phyloP scores from a whole-genome alignment of 2,888 invertebrate species.

The Pammene aurita region DNA sequence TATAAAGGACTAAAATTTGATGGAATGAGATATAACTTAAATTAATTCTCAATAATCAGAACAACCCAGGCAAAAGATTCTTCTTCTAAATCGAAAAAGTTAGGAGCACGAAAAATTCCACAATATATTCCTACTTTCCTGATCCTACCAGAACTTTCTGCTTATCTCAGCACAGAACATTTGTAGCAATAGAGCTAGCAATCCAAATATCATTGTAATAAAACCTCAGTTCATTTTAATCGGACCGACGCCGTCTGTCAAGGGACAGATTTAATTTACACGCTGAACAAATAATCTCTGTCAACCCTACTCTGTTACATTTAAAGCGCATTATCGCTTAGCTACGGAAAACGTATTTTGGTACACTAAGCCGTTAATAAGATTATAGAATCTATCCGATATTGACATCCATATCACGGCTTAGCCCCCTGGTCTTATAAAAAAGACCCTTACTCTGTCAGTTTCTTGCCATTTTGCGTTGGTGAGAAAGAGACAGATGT shows the following conservation, averaged over 20 bases:
- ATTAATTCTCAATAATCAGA: no score
- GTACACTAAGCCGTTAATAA: constrained; percentile 39
- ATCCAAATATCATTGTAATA: constrained; percentile 21
- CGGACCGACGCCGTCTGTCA: constrained; percentile 41
- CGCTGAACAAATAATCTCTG: constrained; percentile 1
- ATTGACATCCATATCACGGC: constrained; percentile 40
- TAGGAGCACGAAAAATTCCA: no score
- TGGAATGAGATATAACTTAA: no score
- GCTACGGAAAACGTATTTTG: neutral
- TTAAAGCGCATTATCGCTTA: constrained; percentile 20
- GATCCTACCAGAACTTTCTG: no score
- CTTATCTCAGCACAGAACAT: no score
- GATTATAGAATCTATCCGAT: constrained; percentile 37
- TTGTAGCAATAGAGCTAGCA: neutral
- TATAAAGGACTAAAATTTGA: no score
- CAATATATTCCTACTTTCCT: no score
- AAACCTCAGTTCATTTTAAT: constrained; percentile 42
- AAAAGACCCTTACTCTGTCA: neutral
- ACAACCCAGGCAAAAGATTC: no score
- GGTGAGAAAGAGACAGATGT: constrained; percentile 10
- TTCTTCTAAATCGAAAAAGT: no score
- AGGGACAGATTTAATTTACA: constrained; percentile 41
- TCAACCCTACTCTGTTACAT: neutral
- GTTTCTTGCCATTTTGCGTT: neutral
- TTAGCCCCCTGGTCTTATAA: constrained; percentile 23